Evolutionary conservation across 2,113 vertebrate genomes (phyloP).

Genomic region (Otis tarda): DNA sequence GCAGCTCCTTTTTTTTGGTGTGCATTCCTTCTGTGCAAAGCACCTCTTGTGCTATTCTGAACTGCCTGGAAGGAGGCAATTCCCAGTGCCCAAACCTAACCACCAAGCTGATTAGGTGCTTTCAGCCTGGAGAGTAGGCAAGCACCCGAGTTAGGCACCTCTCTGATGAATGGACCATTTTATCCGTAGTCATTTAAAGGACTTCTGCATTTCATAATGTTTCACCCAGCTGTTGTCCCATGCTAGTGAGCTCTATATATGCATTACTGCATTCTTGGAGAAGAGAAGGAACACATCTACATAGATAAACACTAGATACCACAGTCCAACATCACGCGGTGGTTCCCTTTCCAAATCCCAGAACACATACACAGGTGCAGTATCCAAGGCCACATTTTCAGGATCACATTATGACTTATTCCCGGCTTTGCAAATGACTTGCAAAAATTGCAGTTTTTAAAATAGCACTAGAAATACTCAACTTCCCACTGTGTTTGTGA

Average conservation of each 20-base stretch:
- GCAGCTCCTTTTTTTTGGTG: neutral
- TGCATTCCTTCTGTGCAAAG: neutral
- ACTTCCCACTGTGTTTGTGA: neutral
- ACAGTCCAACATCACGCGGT: rapidly evolving
- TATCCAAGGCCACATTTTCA: neutral
- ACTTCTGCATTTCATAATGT: neutral
- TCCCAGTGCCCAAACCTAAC: neutral
- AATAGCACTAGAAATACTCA: neutral
- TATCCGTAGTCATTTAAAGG: neutral
- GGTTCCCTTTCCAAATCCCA: neutral
- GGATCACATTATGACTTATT: neutral
- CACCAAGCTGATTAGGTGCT: neutral
- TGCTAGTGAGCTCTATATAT: neutral
- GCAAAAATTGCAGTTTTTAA: neutral
- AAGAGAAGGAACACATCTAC: neutral
- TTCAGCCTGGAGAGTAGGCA: neutral
- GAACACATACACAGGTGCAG: neutral
- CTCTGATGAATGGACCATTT: neutral
- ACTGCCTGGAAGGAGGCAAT: neutral
- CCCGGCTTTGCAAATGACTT: neutral
- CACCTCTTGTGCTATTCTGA: neutral
- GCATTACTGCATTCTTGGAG: neutral
- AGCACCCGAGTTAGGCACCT: neutral
- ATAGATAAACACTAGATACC: neutral
- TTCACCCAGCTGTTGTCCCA: neutral